Evolutionary conservation across 2,113 vertebrate species (phyloP).

Genomic region (Nyctibius bracteatus): DNA sequence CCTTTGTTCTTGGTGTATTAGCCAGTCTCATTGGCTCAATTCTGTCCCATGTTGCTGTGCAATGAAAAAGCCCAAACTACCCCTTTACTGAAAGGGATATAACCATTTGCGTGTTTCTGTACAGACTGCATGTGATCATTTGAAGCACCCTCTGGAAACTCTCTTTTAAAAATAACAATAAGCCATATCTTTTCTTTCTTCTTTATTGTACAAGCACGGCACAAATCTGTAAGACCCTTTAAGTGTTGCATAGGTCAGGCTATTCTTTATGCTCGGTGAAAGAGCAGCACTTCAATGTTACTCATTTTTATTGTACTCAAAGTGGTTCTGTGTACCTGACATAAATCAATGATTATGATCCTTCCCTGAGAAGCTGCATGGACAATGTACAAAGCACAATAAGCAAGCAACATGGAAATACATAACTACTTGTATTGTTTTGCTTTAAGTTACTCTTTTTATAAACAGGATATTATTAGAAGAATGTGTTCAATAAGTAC

Average conservation of each 20-base stretch:
- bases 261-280: background rate
- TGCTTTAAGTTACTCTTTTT: background rate
- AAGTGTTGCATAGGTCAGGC: background rate
- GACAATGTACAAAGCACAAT: background rate
- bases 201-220: background rate
- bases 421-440: background rate
- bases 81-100: background rate
- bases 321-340: background rate
- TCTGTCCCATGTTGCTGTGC: background rate
- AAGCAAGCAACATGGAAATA: background rate
- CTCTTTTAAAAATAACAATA: background rate
- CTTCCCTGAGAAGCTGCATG: background rate
- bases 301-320: constrained; percentile 7
- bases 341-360: background rate
- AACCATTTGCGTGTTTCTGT: background rate
- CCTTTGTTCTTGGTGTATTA: background rate
- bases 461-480: background rate
- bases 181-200: background rate
- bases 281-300: constrained; percentile 14
- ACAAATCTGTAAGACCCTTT: background rate
- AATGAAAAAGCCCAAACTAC: background rate
- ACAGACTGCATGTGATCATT: background rate
- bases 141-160: background rate
- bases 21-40: background rate
- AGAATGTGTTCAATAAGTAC: background rate